These are phyloP conservation scores for Cryptoprocta ferox DNA, from an alignment of 2,797 vertebrate genomes.

Conservation along the genomic window DNA sequence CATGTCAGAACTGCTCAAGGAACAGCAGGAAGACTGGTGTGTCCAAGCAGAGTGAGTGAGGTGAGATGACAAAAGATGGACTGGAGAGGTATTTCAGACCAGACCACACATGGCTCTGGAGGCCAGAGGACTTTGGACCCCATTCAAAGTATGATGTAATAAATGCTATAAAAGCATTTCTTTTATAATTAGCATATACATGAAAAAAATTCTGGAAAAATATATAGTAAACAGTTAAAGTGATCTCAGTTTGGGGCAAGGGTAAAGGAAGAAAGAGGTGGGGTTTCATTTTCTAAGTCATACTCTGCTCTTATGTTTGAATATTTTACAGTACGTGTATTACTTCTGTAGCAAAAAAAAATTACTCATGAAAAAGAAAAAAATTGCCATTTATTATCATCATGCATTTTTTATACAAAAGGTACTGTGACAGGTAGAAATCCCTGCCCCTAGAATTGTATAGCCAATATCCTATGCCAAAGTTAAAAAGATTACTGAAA, in stretches of 20 bases:
- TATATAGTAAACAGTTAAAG: neutral
- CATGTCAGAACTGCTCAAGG: neutral
- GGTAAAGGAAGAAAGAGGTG: neutral
- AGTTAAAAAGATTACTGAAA: conserved; percentile 35
- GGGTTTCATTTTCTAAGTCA: conserved; percentile 30
- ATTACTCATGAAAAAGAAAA: conserved; percentile 24
- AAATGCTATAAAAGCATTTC: neutral
- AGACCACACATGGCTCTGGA: neutral
- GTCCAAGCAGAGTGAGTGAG: neutral
- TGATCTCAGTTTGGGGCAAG: neutral
- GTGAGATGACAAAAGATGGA: neutral
- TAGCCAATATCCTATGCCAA: neutral
- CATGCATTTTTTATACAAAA: conserved; percentile 9
- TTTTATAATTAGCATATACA: neutral
- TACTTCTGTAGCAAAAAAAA: conserved; percentile 11
- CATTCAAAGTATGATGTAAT: neutral
- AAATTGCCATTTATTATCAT: neutral
- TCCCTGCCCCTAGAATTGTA: neutral
- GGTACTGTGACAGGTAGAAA: neutral
- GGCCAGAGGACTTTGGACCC: neutral
- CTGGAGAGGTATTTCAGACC: neutral
- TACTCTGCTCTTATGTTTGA: neutral
- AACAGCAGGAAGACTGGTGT: neutral
- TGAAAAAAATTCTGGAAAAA: neutral
- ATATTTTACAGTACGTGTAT: conserved; percentile 7